Evolutionary conservation across 2,797 vertebrate species (phyloP), one percentile per base, ranked within the genome.

Genomic region (Enteromius unitaeniatus): DNA sequence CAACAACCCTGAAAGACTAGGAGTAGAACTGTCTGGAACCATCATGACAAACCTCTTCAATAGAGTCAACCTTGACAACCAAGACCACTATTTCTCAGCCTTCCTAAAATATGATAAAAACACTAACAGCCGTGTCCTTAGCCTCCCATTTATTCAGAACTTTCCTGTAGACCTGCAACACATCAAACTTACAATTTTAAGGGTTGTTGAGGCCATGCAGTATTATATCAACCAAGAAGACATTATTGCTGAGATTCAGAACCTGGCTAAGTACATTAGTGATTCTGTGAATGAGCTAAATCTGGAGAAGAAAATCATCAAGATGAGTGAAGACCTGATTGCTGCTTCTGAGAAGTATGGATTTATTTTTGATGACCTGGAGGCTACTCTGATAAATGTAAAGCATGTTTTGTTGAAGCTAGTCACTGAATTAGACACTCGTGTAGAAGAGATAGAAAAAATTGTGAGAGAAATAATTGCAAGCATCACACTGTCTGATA

Each of bases 31-130:
- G 45, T 95, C 88, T 79, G 94, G 96, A 74, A 93, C 85, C 84
- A 89, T 95, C 45, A 84, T 95, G 76, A 96, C 94, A 88, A 95
- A 96, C 87, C 86, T 97, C 69, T 53, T 95, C 42, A 93, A 93
- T 65, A 82, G 37, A 67, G 88, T 82, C 0, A 15, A 92, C 23
- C 89, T 86, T 0, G 90, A 96, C 14, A 96, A 93, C 86, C 96
- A 98, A 89, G 96, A 98, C 89, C 96, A 96, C 78, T 87, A 92
- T 26, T 82, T 98, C 67, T 95, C 96, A 88, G 95, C 95, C 70
- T 95, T 94, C 88, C 84, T 99, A 26, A 98, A 96, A 85, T 99
- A 99, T 82, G 97, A 99, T 91, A 99, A 99, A 93, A 98, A 93
- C 86, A 93, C 93, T 86, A 91, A 98, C 6, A 90, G 93, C 73